These are phyloP conservation scores for Stictonetta naevosa DNA, from an alignment of 2,113 vertebrate genomes.

Conservation along the genomic window DNA sequence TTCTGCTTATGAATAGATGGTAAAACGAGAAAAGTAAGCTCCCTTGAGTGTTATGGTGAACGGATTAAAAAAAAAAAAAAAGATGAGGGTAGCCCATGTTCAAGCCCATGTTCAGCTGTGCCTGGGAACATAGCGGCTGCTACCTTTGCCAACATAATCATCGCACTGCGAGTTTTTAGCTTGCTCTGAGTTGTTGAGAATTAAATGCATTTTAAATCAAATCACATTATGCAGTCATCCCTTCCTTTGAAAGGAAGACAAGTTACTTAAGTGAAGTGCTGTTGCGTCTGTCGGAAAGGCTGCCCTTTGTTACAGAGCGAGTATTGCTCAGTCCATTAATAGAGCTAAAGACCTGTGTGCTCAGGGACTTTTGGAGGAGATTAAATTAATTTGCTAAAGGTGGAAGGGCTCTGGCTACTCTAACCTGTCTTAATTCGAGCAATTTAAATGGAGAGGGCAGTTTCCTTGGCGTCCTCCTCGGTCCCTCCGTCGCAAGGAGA, in stretches of 20 bases:
- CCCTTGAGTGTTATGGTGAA: not conserved
- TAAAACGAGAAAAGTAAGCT: not conserved
- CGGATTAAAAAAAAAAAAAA: not conserved
- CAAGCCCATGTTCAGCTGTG: not conserved
- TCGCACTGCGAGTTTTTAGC: not conserved
- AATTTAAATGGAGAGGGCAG: not conserved
- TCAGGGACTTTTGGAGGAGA: not conserved
- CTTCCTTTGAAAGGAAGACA: not conserved
- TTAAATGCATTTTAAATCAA: not conserved
- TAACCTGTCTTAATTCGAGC: not conserved
- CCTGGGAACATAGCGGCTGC: fast-evolving
- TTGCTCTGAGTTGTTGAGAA: not conserved
- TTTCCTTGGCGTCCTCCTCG: not conserved
- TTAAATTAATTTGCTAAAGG: constrained; percentile 43
- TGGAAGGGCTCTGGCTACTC: constrained; percentile 38
- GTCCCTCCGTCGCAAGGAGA: fast-evolving
- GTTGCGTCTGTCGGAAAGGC: not conserved
- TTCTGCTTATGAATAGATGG: not conserved
- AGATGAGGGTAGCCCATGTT: not conserved
- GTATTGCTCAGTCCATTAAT: not conserved
- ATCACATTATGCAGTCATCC: not conserved
- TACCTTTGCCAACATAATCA: not conserved
- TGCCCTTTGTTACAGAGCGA: not conserved
- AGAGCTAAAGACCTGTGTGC: constrained; percentile 8
- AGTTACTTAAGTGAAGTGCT: not conserved